Evolutionary conservation across 1,140 invertebrate species (phyloP).

Genomic region (Archegozetes longisetosus): DNA sequence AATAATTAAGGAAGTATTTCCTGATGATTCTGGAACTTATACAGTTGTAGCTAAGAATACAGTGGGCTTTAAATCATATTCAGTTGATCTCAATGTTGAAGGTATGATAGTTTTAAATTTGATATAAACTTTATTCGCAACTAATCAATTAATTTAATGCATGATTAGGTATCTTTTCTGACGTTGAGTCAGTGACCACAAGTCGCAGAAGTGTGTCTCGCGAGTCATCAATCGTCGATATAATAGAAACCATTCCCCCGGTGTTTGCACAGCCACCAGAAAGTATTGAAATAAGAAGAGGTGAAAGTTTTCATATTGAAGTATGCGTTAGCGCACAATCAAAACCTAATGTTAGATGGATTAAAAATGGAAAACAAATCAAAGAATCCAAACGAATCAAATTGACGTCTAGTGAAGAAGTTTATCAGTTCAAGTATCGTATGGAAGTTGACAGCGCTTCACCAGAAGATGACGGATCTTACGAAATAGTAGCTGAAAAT

Average conservation of each 20-base stretch:
- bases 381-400: slow-evolving; percentile 45
- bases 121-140: not conserved
- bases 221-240: slow-evolving; percentile 75
- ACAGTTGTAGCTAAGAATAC: slow-evolving; percentile 91
- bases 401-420: slow-evolving; percentile 59
- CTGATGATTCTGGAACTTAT: slow-evolving; percentile 90
- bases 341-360: slow-evolving; percentile 54
- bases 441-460: slow-evolving; percentile 58
- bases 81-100: slow-evolving; percentile 73
- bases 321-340: slow-evolving; percentile 77
- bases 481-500: slow-evolving; percentile 71
- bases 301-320: slow-evolving; percentile 24
- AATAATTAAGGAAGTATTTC: slow-evolving; percentile 85
- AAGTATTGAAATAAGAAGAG: slow-evolving; percentile 34
- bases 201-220: slow-evolving; percentile 64
- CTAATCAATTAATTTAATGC: slow-evolving; percentile 37
- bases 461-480: slow-evolving; percentile 64
- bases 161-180: slow-evolving; percentile 39
- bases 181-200: slow-evolving; percentile 51
- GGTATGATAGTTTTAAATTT: slow-evolving; percentile 20
- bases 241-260: slow-evolving; percentile 76
- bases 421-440: slow-evolving; percentile 71
- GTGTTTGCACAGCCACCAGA: slow-evolving; percentile 78
- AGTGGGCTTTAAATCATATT: slow-evolving; percentile 77
- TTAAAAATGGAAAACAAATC: slow-evolving; percentile 51